phyloP scores from a whole-genome alignment of 2,113 vertebrate species.

The Oriolus oriolus region DNA sequence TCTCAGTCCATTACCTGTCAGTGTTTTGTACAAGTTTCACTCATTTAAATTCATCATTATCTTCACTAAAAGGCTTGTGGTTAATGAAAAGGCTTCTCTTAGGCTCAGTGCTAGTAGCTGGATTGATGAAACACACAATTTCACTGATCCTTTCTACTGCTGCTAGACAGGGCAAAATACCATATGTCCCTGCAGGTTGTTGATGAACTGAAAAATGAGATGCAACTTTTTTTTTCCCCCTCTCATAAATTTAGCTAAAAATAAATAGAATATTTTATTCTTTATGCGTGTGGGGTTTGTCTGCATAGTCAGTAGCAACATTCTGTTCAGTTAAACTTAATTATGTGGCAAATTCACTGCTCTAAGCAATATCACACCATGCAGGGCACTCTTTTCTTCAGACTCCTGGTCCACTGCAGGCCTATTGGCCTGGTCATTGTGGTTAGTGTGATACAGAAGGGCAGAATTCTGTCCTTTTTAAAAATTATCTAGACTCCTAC shows the following conservation, averaged over 20 bases:
- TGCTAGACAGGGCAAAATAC: not conserved
- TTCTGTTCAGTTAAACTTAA: not conserved
- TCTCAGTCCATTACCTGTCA: constrained; percentile 31
- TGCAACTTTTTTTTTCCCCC: not conserved
- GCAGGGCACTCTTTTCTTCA: not conserved
- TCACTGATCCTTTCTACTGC: not conserved
- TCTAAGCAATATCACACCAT: not conserved
- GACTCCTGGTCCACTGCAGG: not conserved
- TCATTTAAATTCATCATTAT: not conserved
- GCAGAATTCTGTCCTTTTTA: not conserved
- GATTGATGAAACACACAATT: not conserved
- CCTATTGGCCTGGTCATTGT: not conserved
- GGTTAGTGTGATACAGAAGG: not conserved
- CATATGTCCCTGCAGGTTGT: not conserved
- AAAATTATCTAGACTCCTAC: not conserved
- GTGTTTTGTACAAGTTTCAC: not conserved
- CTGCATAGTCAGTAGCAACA: not conserved
- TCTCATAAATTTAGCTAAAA: not conserved
- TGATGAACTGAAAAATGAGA: not conserved
- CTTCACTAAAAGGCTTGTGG: constrained; percentile 21
- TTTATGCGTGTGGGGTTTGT: not conserved
- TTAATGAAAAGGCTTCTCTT: not conserved
- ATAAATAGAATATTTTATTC: not conserved
- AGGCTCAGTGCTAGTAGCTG: not conserved
- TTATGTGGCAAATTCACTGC: not conserved